Conservation (phyloP, 2,888 invertebrate species). For the Diarsia rubi region DNA sequence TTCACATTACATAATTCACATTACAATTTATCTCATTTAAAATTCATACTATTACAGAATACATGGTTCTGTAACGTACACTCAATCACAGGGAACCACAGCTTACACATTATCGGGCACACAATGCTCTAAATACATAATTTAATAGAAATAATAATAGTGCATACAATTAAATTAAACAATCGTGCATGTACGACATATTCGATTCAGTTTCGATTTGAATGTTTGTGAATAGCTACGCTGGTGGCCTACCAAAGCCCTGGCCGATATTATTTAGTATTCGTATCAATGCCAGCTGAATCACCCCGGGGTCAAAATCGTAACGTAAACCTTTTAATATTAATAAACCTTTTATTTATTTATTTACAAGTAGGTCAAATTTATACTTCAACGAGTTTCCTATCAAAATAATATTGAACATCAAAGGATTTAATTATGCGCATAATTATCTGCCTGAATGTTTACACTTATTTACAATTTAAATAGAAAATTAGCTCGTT, state of each 20-base stretch:
- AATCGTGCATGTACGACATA: too few relatives aligned
- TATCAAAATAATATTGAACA: conserved; percentile 39
- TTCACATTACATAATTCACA: too few relatives aligned
- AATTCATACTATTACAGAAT: too few relatives aligned
- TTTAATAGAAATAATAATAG: too few relatives aligned
- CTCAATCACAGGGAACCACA: too few relatives aligned
- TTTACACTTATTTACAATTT: conserved; percentile 45
- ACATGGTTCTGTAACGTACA: too few relatives aligned
- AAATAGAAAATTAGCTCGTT: conserved; percentile 35
- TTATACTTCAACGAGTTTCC: conserved; percentile 2
- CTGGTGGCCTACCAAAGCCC: background rate
- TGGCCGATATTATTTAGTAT: background rate
- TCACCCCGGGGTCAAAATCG: background rate
- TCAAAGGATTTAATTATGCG: conserved; percentile 42
- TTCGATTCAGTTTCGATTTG: too few relatives aligned
- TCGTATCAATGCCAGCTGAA: background rate
- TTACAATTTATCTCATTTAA: too few relatives aligned
- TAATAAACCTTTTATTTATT: conserved; percentile 29
- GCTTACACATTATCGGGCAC: too few relatives aligned
- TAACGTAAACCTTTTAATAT: conserved; percentile 3
- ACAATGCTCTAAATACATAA: too few relatives aligned
- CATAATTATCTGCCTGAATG: conserved; percentile 18
- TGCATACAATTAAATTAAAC: too few relatives aligned
- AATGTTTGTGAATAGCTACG: too few relatives aligned
- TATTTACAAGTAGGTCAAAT: conserved; percentile 14